Percentiles rank a stretch among this genome's conserved stretches.
Evolutionary conservation across 2,113 vertebrate species (phyloP).

Genomic region (Elephantulus edwardii): DNA sequence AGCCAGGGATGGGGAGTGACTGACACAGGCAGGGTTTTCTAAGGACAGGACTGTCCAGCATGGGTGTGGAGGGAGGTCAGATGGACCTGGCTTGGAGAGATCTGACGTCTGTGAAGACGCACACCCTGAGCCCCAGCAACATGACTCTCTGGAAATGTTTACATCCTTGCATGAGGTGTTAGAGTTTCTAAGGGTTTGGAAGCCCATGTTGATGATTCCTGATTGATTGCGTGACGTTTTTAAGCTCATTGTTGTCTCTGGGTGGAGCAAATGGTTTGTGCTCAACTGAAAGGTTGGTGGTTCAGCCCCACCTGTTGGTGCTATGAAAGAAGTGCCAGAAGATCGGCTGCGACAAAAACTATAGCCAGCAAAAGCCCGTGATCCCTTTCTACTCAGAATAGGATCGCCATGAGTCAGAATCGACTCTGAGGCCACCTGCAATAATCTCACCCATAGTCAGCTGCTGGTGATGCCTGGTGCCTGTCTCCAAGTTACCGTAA

Average conservation of each 20-base stretch:
- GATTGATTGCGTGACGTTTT: slow-evolving; percentile 51
- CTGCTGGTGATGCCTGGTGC: background rate
- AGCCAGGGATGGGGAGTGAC: background rate
- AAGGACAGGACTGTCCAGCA: background rate
- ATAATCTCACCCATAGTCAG: background rate
- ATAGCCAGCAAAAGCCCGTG: background rate
- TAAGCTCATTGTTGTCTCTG: slow-evolving; percentile 35
- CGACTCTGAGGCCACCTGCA: background rate
- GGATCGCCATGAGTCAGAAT: background rate
- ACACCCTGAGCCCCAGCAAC: background rate
- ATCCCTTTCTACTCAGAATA: background rate
- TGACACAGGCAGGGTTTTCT: background rate
- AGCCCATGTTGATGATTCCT: slow-evolving; percentile 47
- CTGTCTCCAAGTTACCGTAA: background rate
- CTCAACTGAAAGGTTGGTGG: background rate
- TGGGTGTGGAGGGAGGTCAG: background rate
- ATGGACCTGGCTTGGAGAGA: background rate
- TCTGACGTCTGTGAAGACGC: background rate
- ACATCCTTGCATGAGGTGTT: slow-evolving; percentile 47
- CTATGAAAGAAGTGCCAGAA: background rate
- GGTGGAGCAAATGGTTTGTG: background rate
- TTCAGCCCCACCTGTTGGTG: background rate
- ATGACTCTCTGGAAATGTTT: background rate
- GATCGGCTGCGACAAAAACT: background rate
- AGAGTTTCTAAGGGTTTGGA: no score